Evolutionary conservation across 2,797 vertebrate species (phyloP).

Genomic region (Gymnothorax reevesii): DNA sequence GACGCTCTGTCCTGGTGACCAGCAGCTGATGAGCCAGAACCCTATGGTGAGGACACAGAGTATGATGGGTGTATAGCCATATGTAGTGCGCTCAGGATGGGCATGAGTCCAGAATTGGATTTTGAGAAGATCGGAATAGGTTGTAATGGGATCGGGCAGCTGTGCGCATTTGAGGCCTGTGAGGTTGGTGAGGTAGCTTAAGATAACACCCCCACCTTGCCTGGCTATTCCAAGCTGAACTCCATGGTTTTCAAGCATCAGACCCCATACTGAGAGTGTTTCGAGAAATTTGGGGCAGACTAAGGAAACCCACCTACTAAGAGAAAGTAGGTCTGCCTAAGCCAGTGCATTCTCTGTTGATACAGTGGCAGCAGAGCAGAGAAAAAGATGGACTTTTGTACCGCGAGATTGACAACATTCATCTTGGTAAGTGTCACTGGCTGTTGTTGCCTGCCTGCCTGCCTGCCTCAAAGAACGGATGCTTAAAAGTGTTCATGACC

Average conservation of each 20-base stretch:
- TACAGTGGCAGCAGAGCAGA: not conserved
- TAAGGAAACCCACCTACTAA: not conserved
- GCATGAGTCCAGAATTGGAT: not conserved
- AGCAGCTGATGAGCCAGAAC: conserved; percentile 22
- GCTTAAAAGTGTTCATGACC: not conserved
- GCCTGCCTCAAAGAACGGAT: not conserved
- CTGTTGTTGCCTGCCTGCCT: not conserved
- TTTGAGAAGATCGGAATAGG: not conserved
- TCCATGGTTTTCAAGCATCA: not conserved
- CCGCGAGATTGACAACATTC: not conserved
- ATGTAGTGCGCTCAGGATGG: conserved; percentile 13
- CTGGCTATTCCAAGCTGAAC: not conserved
- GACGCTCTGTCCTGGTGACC: conserved; percentile 29
- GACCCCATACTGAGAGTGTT: conserved; percentile 16
- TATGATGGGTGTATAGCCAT: conserved; percentile 30
- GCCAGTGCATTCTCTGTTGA: not conserved
- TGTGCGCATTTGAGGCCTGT: not conserved
- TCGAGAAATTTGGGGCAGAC: not conserved
- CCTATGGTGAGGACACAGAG: conserved; percentile 1
- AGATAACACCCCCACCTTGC: not conserved
- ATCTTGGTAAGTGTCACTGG: not conserved
- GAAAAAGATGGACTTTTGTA: not conserved
- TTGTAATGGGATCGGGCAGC: not conserved
- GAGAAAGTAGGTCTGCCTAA: not conserved
- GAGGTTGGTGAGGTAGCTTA: not conserved